phyloP scores from a whole-genome alignment of 1,140 invertebrate species.

The Saccostrea glomerata region DNA sequence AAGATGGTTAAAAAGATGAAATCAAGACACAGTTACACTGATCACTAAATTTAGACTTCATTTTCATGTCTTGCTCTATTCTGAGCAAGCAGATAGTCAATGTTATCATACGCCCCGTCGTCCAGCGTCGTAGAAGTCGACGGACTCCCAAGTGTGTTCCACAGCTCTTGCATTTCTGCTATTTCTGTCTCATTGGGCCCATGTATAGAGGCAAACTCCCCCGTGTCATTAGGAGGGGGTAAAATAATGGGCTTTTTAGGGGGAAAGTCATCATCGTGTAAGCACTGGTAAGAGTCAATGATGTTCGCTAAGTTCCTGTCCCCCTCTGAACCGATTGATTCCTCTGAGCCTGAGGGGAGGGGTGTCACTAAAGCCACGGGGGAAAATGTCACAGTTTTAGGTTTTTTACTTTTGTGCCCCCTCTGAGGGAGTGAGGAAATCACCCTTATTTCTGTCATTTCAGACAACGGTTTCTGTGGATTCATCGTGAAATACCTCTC shows the following conservation, averaged over 20 bases:
- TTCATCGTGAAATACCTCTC: slow-evolving; percentile 60
- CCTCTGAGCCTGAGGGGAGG: slow-evolving; percentile 71
- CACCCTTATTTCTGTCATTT: slow-evolving; percentile 50
- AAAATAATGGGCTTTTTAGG: slow-evolving; percentile 53
- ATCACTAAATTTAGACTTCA: neutral
- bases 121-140: slow-evolving; percentile 53
- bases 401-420: slow-evolving; percentile 59
- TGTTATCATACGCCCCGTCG: slow-evolving; percentile 58
- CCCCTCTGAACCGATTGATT: slow-evolving; percentile 65
- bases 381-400: slow-evolving; percentile 74
- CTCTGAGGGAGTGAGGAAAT: slow-evolving; percentile 54
- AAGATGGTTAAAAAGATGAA: neutral
- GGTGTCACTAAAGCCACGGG: slow-evolving; percentile 75
- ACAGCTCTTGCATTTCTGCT: slow-evolving; percentile 63
- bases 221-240: slow-evolving; percentile 56
- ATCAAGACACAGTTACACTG: neutral
- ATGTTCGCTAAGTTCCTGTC: slow-evolving; percentile 59
- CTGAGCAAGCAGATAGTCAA: slow-evolving; percentile 54
- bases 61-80: slow-evolving; percentile 45
- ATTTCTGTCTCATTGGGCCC: slow-evolving; percentile 57
- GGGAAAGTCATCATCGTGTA: slow-evolving; percentile 57
- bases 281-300: slow-evolving; percentile 59
- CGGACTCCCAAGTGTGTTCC: slow-evolving; percentile 54
- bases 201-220: slow-evolving; percentile 45
- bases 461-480: slow-evolving; percentile 59